Base-by-base conservation (phyloP, 2,113 vertebrate species). In the Limnothrissa miodon region DNA sequence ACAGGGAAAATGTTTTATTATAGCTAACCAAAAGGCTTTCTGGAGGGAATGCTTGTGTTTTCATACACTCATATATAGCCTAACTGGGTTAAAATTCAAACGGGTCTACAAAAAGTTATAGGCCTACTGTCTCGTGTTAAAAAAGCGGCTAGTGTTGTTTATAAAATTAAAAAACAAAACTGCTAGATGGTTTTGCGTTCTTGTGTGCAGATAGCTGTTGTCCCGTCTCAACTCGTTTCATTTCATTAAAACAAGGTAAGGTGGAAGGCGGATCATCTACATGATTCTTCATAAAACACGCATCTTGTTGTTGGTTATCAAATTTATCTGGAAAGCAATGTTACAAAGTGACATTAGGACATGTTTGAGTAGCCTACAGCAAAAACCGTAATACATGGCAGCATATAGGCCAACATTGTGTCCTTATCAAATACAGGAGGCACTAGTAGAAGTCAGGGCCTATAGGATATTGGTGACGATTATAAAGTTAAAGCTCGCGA, bases 1-100 rank as follows among this genome's bases (percentile, higher is more conserved):
- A 95, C 93, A 93, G 95, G 95, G 97, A 96, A 97, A 96, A 98
- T 97, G 95, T 94, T 93, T 97, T 96, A 96, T 96, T 95, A 96
- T 94, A 94, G 96, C 95, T 93, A 93, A 96, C 93, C 93, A 93
- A 94, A 92, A 91, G 90, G 83, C 81, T 90, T 90, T 90, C 87
- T 87, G 85, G 90, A 86, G 87, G 86, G 82, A 83, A 83, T 79
- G 83, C 86, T 83, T 83, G 86, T 85, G 88, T 80, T 53, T 85
- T 42, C 87, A 62, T 74, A 74, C 13, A 74, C 66, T 36, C 66
- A 36, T 36, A 74, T 74, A 74, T 74, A 33, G 66, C 29, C 66
- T 74, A 74, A 74, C 66, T 39, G 66, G 66, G 36, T 74, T 74
- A 29, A 74, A 33, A 74, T 74, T 74, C 29, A 74, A 74, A 36